A percentile compares a stretch with the other conserved stretches of the same genome.
These are phyloP conservation scores for Procambarus virginalis DNA, from an alignment of 1,140 invertebrate genomes.

Conservation along the genomic window DNA sequence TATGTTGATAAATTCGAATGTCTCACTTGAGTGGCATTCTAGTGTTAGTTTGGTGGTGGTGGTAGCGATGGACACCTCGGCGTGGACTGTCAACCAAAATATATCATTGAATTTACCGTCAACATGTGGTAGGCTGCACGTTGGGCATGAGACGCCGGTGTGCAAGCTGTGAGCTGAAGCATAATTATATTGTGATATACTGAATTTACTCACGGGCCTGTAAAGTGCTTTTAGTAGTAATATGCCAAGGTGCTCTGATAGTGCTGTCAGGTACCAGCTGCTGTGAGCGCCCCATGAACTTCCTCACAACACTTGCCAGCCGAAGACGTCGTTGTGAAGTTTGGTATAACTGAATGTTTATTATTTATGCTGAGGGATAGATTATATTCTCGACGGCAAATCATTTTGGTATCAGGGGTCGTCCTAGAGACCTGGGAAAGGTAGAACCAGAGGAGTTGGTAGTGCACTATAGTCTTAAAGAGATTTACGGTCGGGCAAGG, in stretches of 20 bases:
- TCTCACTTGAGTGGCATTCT: neutral
- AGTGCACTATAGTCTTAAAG: neutral
- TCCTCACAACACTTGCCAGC: neutral
- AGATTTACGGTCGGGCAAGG: neutral
- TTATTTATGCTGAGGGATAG: neutral
- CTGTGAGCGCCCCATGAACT: neutral
- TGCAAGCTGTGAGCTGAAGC: neutral
- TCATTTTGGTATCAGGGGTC: too few relatives aligned
- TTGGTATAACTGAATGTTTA: neutral
- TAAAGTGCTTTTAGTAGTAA: neutral
- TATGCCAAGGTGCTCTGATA: neutral
- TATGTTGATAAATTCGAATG: neutral
- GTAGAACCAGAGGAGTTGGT: neutral
- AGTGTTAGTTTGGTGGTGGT: neutral
- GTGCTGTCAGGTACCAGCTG: neutral
- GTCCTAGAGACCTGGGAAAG: neutral
- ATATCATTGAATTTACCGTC: neutral
- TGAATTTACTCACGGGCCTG: slow-evolving; percentile 13
- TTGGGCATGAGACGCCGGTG: neutral
- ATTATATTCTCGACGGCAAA: neutral
- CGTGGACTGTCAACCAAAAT: neutral
- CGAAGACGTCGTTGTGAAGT: neutral
- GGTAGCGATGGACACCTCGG: neutral
- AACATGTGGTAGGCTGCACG: neutral
- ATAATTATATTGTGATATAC: slow-evolving; percentile 6